Percentiles rank a stretch among this genome's conserved stretches.
Evolutionary conservation across 2,888 invertebrate species (phyloP).

Genomic region (Caenorhabditis zanzibari): DNA sequence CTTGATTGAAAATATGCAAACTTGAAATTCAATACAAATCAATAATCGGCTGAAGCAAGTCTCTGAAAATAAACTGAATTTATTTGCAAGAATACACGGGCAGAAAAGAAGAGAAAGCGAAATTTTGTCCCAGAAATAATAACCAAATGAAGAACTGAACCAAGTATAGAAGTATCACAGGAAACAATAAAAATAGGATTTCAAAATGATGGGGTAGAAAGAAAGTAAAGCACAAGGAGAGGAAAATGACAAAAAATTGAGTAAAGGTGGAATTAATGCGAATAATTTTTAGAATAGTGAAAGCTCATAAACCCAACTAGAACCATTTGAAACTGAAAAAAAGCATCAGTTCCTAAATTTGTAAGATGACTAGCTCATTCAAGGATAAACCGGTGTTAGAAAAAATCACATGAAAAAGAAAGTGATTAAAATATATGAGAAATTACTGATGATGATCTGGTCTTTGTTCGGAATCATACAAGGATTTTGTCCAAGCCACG

Average conservation of each 20-base stretch:
- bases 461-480: slow-evolving; percentile 48
- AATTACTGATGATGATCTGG: slow-evolving; percentile 48
- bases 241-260: slow-evolving; percentile 25
- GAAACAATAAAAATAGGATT: not conserved
- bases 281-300: slow-evolving; percentile 3
- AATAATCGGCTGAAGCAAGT: too few species aligned
- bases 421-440: slow-evolving; percentile 32
- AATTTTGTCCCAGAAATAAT: slow-evolving; percentile 29
- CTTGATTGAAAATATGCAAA: not conserved
- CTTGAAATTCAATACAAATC: not conserved
- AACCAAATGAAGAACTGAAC: slow-evolving; percentile 31
- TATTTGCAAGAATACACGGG: slow-evolving; percentile 40
- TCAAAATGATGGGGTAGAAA: slow-evolving; percentile 10
- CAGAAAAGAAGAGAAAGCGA: slow-evolving; percentile 33
- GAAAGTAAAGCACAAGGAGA: slow-evolving; percentile 31
- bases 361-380: slow-evolving; percentile 48
- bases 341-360: slow-evolving; percentile 25
- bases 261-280: not conserved
- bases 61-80: slow-evolving; percentile 27
- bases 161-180: slow-evolving; percentile 49
- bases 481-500: slow-evolving; percentile 55
- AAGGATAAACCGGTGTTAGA: slow-evolving; percentile 33
- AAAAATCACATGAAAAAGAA: slow-evolving; percentile 8
- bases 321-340: slow-evolving; percentile 8
- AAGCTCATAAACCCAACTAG: slow-evolving; percentile 3